Evolutionary conservation across 2,797 vertebrate genomes (phyloP), one percentile per base, ranked within the genome.

Genomic region (Euphonia xanthogaster): DNA sequence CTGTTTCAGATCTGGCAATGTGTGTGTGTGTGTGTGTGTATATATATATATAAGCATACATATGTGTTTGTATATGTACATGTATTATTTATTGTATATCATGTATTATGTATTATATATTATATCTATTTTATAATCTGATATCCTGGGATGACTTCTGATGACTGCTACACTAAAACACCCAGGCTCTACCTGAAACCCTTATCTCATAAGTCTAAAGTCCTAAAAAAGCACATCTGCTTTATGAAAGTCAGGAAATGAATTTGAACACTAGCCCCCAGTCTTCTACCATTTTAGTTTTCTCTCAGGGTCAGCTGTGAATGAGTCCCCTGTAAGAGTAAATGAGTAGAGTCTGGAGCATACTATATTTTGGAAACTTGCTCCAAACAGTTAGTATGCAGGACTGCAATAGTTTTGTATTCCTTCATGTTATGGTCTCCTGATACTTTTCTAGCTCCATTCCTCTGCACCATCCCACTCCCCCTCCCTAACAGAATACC

Each of bases 21-120:
- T 45, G 5, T 25, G 4, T 15, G 6, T 58, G 10, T 28, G 7
- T 11, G 5, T 48, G 4, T 14, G 2, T 19, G 2, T 27, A 3
- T 66, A 1, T 30, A 4, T 27, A 2, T 11, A 5, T 20, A 7
- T 13, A 37, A 5, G 28, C 7, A 27, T 19, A 27, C 11, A 6
- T 25, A 7, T 25, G 8, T 22, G 6, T 20, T 9, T 47, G 13
- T 21, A 14, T 30, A 22, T 28, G 33, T 37, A 7, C 33, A 19
- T 40, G 9, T 18, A 23, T 35, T 44, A 30, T 57, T 45, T 30
- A 35, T 47, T 47, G 16, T 58, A 24, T 15, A 58, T 14, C 3
- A 58, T n/a, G 30, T 40, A 61, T 61, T 61, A 40, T 40, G 27
- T 30, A 30, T 61, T 40, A 61, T 30, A 30, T 30, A 24, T 25